Evolutionary conservation across 2,888 invertebrate species (phyloP), one percentile per base, ranked within the genome.

Genomic region (Parasteatoda lunata): DNA sequence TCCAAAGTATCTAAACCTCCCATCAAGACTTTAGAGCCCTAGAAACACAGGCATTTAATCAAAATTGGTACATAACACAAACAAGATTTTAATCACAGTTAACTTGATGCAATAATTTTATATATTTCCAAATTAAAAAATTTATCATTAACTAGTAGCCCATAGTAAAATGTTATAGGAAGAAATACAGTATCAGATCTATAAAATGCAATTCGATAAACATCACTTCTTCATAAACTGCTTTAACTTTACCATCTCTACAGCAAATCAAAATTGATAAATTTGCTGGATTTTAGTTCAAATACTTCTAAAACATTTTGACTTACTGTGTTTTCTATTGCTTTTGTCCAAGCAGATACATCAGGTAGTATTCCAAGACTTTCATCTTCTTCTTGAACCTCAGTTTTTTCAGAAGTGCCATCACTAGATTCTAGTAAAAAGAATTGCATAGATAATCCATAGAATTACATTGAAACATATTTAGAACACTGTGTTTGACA

Each of bases 1-100:
- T 98, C 98, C 72, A 98, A 92, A 0, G 97, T 97, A 91, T 97
- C 97, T 48, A 97, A 92, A 45, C 97, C 96, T 0, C 96, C 96
- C 15, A 94, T 93, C 89, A 97, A 94, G 0, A 97, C 96, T 93
- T 95, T 89, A 4, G 88, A 85, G n/a, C 89, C 88, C 90, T 90
- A 47, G 30, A 30, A 30, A 30, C 30, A 30, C 30, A 30, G 30
- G 2, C 30, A 30, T 30, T 30, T 30, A 1, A 30, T 30, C 30
- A 30, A 30, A 30, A 30, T 30, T 30, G 30, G 30, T 30, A 30
- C 30, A 30, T 3, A 88, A 84, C 70, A 66, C 69, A 70, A 59
- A 11, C 5, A 15, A 54, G 5, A 71, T 69, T 51, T 49, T 7
- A 73, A 45, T 9, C 15, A 54, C 9, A 15, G 8, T 59, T 59